Base-by-base conservation (phyloP, 2,113 vertebrate species). In the Psephotus haematonotus region DNA sequence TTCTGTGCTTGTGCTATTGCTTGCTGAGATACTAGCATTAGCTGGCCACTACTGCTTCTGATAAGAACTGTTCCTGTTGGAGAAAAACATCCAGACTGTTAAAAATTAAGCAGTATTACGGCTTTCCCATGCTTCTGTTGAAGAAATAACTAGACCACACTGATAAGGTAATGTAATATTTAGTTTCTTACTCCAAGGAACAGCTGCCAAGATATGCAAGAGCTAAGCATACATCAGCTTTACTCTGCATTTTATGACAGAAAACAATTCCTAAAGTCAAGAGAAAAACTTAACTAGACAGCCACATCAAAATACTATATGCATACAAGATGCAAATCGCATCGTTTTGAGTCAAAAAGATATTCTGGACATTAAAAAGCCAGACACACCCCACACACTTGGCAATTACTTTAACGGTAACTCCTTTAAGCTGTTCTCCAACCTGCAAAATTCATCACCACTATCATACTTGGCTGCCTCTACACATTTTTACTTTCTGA, bases 1-100 rank as follows among this genome's bases (percentile, higher is more conserved):
- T 94, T 95, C 94, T 97, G 97, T 4, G 98, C 92, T 97, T 96
- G 97, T 68, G 98, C 97, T 97, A 99, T 93, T 82, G 98, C 98
- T 98, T 99, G 99, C 94, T 99, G 99, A 88, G 99, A 99, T 9
- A 99, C 98, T 79, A 99, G 97, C 98, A 99, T 99, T 88, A 99
- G 98, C 77, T 99, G 99, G 65, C 99, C 99, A 95, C 92, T 99
- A 88, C 98, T 98, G 95, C 99, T 99, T 97, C 98, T 98, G 95
- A 99, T 98, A 94, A 99, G 98, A 97, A 99, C 98, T 97, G 99
- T 98, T 95, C 99, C 99, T 99, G 97, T 70, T 96, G 60, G 46
- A 95, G 92, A 94, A 87, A 95, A 93, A 89, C 13, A 89, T 47
- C 19, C 65, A 69, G 19, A 53, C 17, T 41, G 72, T 95, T 79